Conservation (phyloP, 2,797 vertebrate species). For the Eulemur rubriventer region DNA sequence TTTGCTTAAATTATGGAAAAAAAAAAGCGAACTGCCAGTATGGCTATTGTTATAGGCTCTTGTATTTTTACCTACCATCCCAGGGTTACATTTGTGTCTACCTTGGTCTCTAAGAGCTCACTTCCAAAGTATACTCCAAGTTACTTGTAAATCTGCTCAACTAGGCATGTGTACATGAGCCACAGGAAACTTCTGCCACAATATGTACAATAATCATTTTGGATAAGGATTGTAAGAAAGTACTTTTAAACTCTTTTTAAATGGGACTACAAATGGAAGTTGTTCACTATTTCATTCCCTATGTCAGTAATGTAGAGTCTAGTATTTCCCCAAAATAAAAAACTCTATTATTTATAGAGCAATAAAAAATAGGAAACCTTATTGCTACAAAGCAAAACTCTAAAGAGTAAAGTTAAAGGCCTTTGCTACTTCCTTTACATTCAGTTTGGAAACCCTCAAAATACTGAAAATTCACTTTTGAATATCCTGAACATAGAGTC, state of each 20-base stretch:
- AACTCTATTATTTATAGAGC: background rate
- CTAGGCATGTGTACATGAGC: background rate
- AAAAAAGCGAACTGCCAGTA: background rate
- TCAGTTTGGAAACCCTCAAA: background rate
- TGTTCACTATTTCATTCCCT: background rate
- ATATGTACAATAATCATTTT: background rate
- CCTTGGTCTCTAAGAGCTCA: background rate
- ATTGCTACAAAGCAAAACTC: background rate
- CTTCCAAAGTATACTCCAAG: background rate
- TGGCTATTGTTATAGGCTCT: background rate
- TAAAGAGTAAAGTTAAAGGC: background rate
- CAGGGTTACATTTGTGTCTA: background rate
- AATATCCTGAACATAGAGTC: background rate
- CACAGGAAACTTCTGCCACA: background rate
- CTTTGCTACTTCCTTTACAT: background rate
- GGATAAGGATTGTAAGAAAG: background rate
- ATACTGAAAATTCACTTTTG: background rate
- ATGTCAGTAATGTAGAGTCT: background rate
- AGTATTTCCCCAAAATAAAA: background rate
- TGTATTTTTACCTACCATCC: background rate
- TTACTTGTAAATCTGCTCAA: background rate
- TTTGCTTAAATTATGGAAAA: background rate
- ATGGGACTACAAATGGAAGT: background rate
- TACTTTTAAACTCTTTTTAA: background rate
- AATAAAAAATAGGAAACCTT: background rate